Base-by-base conservation (phyloP, 2,113 vertebrate genomes). In the Mungos mungo region DNA sequence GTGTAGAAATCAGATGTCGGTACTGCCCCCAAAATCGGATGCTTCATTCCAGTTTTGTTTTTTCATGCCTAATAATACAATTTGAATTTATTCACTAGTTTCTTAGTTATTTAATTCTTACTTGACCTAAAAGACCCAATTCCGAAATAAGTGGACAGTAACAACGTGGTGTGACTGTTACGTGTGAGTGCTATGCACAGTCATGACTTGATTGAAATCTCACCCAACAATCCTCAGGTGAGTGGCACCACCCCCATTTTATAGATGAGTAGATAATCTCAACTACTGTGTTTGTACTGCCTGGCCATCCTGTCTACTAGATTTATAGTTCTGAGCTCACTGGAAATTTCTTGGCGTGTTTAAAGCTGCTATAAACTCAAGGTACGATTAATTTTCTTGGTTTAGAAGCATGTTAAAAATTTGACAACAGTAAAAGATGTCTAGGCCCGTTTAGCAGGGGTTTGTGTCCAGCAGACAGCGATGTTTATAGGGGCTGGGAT, bases 381-480 rank as follows among this genome's bases (percentile, higher is more conserved):
- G 65, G 31, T 80, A 69, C 41, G 76, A 57, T 82, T 72, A 65
- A 19, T 1, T 54, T 50, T 74, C 90, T 66, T 19, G 12, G 23
- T 85, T 52, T 68, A 89, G 93, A 96, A 94, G 29, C 52, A 80
- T 88, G 60, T 88, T 29, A 77, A 57, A 93, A 91, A 80, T 65
- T 50, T 50, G 35, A 52, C 88, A 90, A 45, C 77, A 86, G 52
- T 77, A 16, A 91, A 96, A 89, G 47, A 92, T 52, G 1, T 6
- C 0, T 77, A 41, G n/a, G 29, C 29, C 33, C 0, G 2, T 71
- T 80, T 86, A 47, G 10, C 18, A 63, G 4, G 65, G 35, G 35
- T 66, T 97, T 13, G 3, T n/a, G 69, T 50, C 25, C 7, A 82
- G 33, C 52, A 66, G 16, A n/a, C n/a, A 45, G 12, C 31, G 9